Evolutionary conservation across 2,888 invertebrate genomes (phyloP).

Genomic region (Ischnura elegans): DNA sequence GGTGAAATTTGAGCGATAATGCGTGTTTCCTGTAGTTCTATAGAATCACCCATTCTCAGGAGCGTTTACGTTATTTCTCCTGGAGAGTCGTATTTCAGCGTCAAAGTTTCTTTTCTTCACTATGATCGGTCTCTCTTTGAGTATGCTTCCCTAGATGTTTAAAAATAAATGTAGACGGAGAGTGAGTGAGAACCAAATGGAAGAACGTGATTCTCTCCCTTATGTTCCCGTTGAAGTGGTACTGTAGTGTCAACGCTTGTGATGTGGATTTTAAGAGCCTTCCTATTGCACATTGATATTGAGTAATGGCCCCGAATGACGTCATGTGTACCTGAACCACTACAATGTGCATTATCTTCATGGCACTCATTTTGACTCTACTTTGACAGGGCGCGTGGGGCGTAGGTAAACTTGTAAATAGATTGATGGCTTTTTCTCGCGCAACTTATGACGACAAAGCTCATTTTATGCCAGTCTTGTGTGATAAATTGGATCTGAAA

Average conservation of each 20-base stretch:
- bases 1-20: not conserved
- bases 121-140: not conserved
- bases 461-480: no score
- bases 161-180: not conserved
- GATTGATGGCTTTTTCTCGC: no score
- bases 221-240: not conserved
- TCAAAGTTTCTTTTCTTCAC: not conserved
- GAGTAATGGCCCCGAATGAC: not conserved
- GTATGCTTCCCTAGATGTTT: not conserved
- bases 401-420: no score
- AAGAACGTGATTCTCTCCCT: not conserved
- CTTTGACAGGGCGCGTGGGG: not conserved
- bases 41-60: not conserved
- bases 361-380: not conserved
- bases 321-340: not conserved
- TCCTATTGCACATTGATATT: not conserved
- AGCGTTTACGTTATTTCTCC: not conserved
- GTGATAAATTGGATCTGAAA: no score
- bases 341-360: not conserved
- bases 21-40: not conserved
- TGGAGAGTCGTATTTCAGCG: not conserved
- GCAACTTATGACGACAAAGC: no score
- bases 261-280: not conserved
- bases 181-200: not conserved
- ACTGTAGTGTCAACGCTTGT: not conserved